These are phyloP conservation scores for Psittacus erithacus DNA, from an alignment of 2,113 vertebrate species.

Conservation along the genomic window DNA sequence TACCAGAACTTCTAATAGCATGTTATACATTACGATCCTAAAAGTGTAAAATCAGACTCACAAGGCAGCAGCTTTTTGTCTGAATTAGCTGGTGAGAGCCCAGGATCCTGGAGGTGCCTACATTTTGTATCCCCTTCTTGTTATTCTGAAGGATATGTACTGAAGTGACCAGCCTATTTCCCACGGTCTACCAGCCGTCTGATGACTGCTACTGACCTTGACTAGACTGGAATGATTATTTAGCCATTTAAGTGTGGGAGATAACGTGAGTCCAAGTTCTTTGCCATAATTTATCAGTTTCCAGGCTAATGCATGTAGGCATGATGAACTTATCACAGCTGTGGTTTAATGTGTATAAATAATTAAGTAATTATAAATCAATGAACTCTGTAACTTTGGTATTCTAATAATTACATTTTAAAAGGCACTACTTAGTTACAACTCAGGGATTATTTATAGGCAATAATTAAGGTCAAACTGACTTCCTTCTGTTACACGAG, in stretches of 20 bases:
- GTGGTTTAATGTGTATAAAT: slow-evolving; percentile 63
- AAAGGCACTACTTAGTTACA: slow-evolving; percentile 71
- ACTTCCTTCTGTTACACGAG: slow-evolving; percentile 46
- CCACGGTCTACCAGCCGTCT: background rate
- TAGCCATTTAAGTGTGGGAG: background rate
- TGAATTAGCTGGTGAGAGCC: background rate
- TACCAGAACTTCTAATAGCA: background rate
- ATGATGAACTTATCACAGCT: slow-evolving; percentile 37
- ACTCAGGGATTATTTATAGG: slow-evolving; percentile 63
- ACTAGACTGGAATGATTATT: background rate
- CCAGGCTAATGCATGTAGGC: background rate
- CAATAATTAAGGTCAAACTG: slow-evolving; percentile 66
- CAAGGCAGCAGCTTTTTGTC: background rate
- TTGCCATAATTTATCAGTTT: background rate
- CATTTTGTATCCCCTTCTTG: background rate
- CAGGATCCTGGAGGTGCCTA: background rate
- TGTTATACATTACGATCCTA: background rate
- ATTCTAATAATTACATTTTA: slow-evolving; percentile 66
- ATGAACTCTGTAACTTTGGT: slow-evolving; percentile 47
- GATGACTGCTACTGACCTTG: background rate
- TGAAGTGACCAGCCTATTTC: background rate
- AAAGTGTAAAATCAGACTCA: background rate
- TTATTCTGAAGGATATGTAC: background rate
- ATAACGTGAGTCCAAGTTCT: background rate
- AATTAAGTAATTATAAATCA: slow-evolving; percentile 73